phyloP scores from a whole-genome alignment of 2,797 vertebrate species.

The Helostoma temminkii region DNA sequence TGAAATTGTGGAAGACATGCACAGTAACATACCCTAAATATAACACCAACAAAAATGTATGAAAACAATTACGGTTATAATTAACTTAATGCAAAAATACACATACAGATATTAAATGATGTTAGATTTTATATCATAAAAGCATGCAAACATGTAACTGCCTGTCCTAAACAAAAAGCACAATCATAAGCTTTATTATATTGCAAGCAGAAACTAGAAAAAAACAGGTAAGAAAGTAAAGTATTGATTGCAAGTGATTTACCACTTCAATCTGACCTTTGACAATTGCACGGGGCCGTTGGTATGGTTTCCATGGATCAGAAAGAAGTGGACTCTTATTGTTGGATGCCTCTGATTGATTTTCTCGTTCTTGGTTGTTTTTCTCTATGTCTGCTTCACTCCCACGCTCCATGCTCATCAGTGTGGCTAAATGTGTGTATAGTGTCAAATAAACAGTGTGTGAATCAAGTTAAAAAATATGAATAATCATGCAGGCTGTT shows the following conservation, averaged over 20 bases:
- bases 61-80: neutral
- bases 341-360: constrained; percentile 46
- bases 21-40: neutral
- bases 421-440: constrained; percentile 41
- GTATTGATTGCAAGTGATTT: constrained; percentile 47
- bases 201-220: too few relatives aligned
- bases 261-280: constrained; percentile 82
- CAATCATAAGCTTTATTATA: too few relatives aligned
- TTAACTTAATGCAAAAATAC: neutral
- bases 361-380: constrained; percentile 40
- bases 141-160: too few relatives aligned
- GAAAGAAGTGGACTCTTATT: constrained; percentile 67
- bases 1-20: neutral
- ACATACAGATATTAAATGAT: neutral
- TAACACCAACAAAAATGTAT: neutral
- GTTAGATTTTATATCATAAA: too few relatives aligned
- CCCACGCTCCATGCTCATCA: constrained; percentile 50
- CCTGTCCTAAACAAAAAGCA: too few relatives aligned
- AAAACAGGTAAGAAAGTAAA: neutral
- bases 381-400: constrained; percentile 1
- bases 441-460: neutral
- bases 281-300: constrained; percentile 68
- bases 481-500: neutral
- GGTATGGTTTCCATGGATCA: constrained; percentile 83
- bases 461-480: neutral